A percentile compares a stretch with the other conserved stretches of the same genome.
Evolutionary conservation across 2,888 invertebrate species (phyloP).

Genomic region (Caradrina clavipalpis): DNA sequence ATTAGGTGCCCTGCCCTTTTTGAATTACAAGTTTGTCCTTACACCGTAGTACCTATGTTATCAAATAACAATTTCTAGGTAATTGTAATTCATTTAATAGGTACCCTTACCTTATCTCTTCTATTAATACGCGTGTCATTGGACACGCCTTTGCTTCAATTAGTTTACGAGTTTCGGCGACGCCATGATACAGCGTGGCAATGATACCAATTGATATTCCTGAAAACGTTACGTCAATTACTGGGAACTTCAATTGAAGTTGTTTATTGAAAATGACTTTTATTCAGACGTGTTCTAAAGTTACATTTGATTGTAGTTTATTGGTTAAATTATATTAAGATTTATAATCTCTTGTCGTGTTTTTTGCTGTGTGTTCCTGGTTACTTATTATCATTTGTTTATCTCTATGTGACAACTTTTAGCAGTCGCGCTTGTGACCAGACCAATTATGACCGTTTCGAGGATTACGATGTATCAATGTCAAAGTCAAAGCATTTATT

Average conservation of each 20-base stretch:
- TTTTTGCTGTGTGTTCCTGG: background rate
- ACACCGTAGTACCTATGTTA: too few species aligned
- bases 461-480: too few species aligned
- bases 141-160: constrained; percentile 43
- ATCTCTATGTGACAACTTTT: background rate
- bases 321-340: too few species aligned
- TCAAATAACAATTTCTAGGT: constrained; percentile 1
- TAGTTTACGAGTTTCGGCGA: constrained; percentile 39
- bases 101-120: constrained; percentile 42
- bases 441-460: too few species aligned
- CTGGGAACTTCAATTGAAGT: constrained; percentile 9
- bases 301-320: background rate
- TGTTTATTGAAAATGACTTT: background rate
- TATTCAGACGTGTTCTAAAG: background rate
- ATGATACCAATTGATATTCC: constrained; percentile 34
- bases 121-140: constrained; percentile 37
- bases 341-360: too few species aligned
- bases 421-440: too few species aligned
- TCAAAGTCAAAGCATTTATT: too few species aligned
- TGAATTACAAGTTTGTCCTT: too few species aligned
- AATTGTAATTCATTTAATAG: constrained; percentile 6
- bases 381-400: background rate
- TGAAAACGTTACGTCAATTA: constrained; percentile 15
- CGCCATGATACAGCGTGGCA: constrained; percentile 27
- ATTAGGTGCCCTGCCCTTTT: too few species aligned